Evolutionary conservation across 2,888 invertebrate species (phyloP).

Genomic region (Teinopalpus imperialis): DNA sequence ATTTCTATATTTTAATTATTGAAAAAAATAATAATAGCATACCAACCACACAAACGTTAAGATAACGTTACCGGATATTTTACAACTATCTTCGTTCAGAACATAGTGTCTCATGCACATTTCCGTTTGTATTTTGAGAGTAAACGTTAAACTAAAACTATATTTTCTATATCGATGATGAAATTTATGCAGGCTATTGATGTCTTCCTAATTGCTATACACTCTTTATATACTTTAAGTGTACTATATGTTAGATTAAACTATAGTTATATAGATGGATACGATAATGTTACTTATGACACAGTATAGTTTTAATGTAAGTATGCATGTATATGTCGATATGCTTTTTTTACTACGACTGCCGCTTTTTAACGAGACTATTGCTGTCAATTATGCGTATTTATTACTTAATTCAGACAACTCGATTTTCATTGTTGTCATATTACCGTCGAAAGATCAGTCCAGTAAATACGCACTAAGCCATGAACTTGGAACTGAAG

Average conservation of each 20-base stretch:
- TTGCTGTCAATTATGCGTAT: constrained; percentile 29
- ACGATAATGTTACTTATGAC: constrained; percentile 17
- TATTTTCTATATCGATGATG: constrained; percentile 65
- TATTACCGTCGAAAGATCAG: constrained; percentile 6
- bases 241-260: constrained; percentile 63
- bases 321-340: constrained; percentile 6
- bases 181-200: constrained; percentile 80
- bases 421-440: constrained; percentile 14
- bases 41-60: too few relatives aligned
- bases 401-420: constrained; percentile 3
- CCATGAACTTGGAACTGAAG: too few relatives aligned
- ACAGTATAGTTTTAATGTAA: constrained; percentile 9
- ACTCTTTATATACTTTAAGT: constrained; percentile 72
- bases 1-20: too few relatives aligned
- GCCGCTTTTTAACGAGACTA: constrained; percentile 25
- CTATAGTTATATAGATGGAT: constrained; percentile 23
- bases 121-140: constrained; percentile 30
- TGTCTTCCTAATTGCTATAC: constrained; percentile 82
- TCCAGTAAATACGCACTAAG: constrained; percentile 11
- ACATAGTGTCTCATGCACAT: background rate
- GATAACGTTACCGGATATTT: constrained; percentile 13
- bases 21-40: too few relatives aligned
- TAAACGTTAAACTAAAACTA: constrained; percentile 36
- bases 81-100: background rate
- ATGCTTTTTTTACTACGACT: constrained; percentile 27